phyloP scores from a whole-genome alignment of 1,140 invertebrate species.

The Pomacea maculata region DNA sequence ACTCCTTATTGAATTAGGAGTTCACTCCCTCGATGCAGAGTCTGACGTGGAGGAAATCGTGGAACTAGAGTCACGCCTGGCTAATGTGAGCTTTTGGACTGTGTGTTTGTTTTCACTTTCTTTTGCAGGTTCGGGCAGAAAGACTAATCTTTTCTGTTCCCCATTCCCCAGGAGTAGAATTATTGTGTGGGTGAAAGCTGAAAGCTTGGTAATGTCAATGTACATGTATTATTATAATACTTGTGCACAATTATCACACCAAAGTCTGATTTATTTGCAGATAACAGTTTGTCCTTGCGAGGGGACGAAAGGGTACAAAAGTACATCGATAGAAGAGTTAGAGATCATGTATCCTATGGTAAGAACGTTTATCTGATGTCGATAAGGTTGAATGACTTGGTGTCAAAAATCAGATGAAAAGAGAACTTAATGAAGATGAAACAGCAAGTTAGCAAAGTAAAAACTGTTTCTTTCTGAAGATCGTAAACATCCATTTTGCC shows the following conservation, averaged over 20 bases:
- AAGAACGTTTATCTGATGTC: not conserved
- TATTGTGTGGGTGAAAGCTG: too few species aligned
- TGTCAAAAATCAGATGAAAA: not conserved
- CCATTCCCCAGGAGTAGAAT: not conserved
- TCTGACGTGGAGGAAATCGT: conserved; percentile 29
- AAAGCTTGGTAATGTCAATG: not conserved
- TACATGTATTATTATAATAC: not conserved
- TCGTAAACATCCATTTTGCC: not conserved
- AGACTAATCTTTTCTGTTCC: not conserved
- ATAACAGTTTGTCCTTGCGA: not conserved
- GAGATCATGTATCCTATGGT: not conserved
- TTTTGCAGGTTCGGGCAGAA: not conserved
- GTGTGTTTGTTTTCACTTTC: not conserved
- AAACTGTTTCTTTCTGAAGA: not conserved
- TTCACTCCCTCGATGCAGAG: conserved; percentile 10
- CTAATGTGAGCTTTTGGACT: conserved; percentile 25
- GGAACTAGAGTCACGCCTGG: conserved; percentile 34
- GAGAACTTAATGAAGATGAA: not conserved
- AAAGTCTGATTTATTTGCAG: not conserved
- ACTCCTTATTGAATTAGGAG: conserved; percentile 30
- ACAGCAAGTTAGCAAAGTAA: not conserved
- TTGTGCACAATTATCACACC: not conserved
- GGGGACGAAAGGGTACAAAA: not conserved
- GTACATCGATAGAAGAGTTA: conserved; percentile 1
- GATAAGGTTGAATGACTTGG: not conserved